Conservation (phyloP, 1,140 invertebrate genomes). For the Pseudomyrmex dendroicus region DNA sequence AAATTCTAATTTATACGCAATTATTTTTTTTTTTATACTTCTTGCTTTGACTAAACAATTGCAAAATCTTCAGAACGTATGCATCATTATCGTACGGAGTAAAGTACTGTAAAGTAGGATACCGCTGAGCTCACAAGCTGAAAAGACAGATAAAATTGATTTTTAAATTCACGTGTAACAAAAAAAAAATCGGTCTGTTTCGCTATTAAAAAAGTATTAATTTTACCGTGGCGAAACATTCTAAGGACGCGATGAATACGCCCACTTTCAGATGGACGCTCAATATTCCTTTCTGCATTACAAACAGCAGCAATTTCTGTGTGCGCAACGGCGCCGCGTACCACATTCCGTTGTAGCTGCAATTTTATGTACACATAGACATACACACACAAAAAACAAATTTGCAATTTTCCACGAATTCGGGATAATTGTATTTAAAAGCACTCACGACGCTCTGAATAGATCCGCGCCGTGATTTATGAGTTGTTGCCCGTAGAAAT, state of each 20-base stretch:
- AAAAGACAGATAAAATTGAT: no score
- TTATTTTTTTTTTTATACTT: no score
- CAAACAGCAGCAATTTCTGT: slow-evolving; percentile 38
- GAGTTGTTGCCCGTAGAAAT: slow-evolving; percentile 22
- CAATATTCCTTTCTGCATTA: slow-evolving; percentile 2
- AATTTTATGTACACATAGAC: not conserved
- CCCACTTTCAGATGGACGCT: not conserved
- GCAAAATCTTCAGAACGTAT: no score
- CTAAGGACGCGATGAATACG: not conserved
- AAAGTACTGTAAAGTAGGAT: no score
- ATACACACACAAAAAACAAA: no score
- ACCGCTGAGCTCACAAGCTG: no score
- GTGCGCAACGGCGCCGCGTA: slow-evolving; percentile 14
- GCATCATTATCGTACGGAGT: no score
- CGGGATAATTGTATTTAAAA: not conserved
- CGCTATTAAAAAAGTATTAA: not conserved
- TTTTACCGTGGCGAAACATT: slow-evolving; percentile 29
- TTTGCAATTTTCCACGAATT: not conserved
- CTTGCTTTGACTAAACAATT: no score
- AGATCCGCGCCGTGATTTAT: not conserved
- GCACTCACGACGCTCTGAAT: not conserved
- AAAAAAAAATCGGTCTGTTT: not conserved
- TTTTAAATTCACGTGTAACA: no score
- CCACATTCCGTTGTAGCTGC: slow-evolving; percentile 26
- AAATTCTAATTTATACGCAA: no score